Percentiles rank a stretch among this genome's conserved stretches.
Conservation (phyloP, 2,888 invertebrate species). For the Lasioglossum lativentre region DNA sequence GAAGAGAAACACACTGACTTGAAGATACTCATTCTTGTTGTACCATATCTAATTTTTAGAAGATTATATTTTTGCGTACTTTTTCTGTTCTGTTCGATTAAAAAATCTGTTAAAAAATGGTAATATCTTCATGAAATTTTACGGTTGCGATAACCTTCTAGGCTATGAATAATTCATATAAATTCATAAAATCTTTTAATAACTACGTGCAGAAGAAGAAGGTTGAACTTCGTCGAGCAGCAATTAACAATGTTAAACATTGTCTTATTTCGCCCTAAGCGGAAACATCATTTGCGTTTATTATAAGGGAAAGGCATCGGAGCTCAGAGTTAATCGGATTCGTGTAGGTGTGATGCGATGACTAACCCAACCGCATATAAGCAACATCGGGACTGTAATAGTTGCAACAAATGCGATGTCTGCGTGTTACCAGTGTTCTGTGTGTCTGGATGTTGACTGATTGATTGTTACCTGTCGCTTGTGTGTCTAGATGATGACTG, state of each 20-base stretch:
- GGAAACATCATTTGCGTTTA: not conserved
- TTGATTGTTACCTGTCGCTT: slow-evolving; percentile 4
- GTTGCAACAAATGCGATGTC: not conserved
- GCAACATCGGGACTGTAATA: not conserved
- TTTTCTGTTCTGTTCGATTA: no score
- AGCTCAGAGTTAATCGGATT: not conserved
- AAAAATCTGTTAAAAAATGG: no score
- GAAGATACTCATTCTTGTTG: no score
- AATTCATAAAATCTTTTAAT: no score
- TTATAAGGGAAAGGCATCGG: not conserved
- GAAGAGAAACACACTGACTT: no score
- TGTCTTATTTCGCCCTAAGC: not conserved
- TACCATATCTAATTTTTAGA: no score
- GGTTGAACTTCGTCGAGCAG: not conserved
- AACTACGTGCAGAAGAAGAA: not conserved
- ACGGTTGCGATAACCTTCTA: no score
- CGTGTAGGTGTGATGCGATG: slow-evolving; percentile 6
- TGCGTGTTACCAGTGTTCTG: not conserved
- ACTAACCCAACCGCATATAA: not conserved
- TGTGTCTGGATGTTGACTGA: slow-evolving; percentile 10
- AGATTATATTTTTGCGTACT: no score
- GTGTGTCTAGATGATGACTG: slow-evolving; percentile 16
- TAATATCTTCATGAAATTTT: no score
- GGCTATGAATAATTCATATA: no score
- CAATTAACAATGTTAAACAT: not conserved